Evolutionary conservation across 2,113 vertebrate species (phyloP), one percentile per base, ranked within the genome.

Genomic region (Silurus meridionalis): DNA sequence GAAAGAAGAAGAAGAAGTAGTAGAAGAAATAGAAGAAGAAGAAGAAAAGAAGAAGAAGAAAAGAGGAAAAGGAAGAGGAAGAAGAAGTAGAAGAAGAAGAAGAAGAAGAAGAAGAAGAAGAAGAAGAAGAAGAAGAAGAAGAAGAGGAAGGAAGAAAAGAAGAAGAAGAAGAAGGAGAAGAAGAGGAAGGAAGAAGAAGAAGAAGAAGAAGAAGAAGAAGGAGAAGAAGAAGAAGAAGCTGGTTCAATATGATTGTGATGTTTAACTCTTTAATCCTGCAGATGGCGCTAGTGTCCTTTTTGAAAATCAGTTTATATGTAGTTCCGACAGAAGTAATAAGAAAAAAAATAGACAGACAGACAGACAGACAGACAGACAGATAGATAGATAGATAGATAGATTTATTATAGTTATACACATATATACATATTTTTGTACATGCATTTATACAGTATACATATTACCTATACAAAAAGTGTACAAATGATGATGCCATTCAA

Each of bases 251-350:
- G 1, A 8, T 25, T 77, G 71, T 23, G 71, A 52, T 74, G 10
- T 23, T 50, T 52, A 53, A 53, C 6, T n/a, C 79, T 0, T 61
- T 0, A 23, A 83, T 52, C 37, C 84, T 85, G 72, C 72, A 88
- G 87, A 63, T 74, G 87, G 60, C 80, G 28, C 72, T 79, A 60
- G 67, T 72, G 80, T 72, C 72, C 28, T 79, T 57, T 37, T 66
- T 23, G 37, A 88, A 67, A 64, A 53, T 7, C 19, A 7, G 10
- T n/a, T 4, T 53, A 57, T 9, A 79, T 58, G 28, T 19, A 7
- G 37, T 37, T 37, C 37, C 37, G 37, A 37, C 37, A 37, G 37
- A 37, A 37, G 37, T 37, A 37, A 37, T 37, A 2, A 37, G 37
- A 37, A 37, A 37, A 37, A 37, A 37, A 2, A 78, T 28, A 57